These are phyloP conservation scores for Hemicrepidius hirtus DNA, from an alignment of 2,888 invertebrate species.

Conservation along the genomic window DNA sequence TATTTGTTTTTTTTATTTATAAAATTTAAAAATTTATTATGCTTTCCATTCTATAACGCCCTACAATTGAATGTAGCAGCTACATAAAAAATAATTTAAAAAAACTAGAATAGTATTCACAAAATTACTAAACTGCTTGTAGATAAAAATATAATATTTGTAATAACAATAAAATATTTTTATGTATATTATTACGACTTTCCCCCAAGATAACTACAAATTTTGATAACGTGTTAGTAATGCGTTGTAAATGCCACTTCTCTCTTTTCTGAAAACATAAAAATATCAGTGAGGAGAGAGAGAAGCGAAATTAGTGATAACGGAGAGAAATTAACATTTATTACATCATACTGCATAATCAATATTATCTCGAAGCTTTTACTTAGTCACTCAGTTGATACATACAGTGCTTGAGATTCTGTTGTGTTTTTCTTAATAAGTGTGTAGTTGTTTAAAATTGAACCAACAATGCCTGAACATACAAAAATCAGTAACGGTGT, in stretches of 20 bases:
- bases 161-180: not conserved
- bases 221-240: not conserved
- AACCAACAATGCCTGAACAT: conserved; percentile 31
- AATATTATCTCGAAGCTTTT: conserved; percentile 8
- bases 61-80: too few species aligned
- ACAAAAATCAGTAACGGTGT: not conserved
- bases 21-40: too few species aligned
- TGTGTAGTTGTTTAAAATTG: conserved; percentile 11
- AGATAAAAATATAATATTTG: not conserved
- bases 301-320: not conserved
- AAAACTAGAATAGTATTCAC: too few species aligned
- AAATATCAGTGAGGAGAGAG: not conserved
- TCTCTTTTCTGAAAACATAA: conserved; percentile 1
- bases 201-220: not conserved
- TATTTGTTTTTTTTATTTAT: too few species aligned
- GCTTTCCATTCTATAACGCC: too few species aligned
- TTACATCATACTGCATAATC: conserved; percentile 25
- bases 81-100: too few species aligned
- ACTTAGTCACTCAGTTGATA: conserved; percentile 15
- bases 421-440: not conserved
- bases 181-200: too few species aligned
- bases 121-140: too few species aligned
- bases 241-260: not conserved
- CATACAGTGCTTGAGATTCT: not conserved
- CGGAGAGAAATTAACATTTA: not conserved